Evolutionary conservation across 2,113 vertebrate genomes (phyloP).

Genomic region (Brienomyrus brachyistius): DNA sequence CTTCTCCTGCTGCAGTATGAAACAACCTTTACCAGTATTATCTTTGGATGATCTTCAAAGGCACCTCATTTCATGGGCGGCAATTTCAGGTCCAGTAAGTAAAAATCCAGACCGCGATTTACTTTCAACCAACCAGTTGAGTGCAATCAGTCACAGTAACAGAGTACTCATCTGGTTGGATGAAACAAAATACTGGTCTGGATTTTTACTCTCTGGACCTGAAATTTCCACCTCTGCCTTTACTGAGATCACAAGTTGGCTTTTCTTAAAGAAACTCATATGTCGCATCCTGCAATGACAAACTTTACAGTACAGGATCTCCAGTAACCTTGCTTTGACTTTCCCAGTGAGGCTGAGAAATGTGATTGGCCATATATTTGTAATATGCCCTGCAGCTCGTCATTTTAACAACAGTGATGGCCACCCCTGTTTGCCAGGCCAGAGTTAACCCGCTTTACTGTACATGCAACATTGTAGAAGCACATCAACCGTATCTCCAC

Average conservation of each 20-base stretch:
- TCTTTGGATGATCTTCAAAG: neutral
- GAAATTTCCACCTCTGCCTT: too few relatives aligned
- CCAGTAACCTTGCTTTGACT: neutral
- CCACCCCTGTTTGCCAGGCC: neutral
- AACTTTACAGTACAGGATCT: neutral
- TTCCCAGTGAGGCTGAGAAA: neutral
- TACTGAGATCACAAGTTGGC: neutral
- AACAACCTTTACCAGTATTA: neutral
- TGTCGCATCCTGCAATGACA: neutral
- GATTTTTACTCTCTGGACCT: too few relatives aligned
- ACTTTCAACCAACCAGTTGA: too few relatives aligned
- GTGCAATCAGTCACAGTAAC: too few relatives aligned
- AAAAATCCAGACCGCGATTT: too few relatives aligned
- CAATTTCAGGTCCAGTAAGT: too few relatives aligned
- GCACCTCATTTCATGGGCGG: neutral
- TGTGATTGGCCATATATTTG: neutral
- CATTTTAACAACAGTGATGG: neutral
- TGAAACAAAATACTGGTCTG: too few relatives aligned
- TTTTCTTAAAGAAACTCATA: neutral
- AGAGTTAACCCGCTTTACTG: neutral
- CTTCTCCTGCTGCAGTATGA: neutral
- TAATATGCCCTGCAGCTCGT: neutral
- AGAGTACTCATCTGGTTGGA: too few relatives aligned
- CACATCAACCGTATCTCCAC: neutral
- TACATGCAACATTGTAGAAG: neutral